A percentile compares a stretch with the other conserved stretches of the same genome.
Evolutionary conservation across 2,888 invertebrate species (phyloP).

Genomic region (Harpalus rubripes): DNA sequence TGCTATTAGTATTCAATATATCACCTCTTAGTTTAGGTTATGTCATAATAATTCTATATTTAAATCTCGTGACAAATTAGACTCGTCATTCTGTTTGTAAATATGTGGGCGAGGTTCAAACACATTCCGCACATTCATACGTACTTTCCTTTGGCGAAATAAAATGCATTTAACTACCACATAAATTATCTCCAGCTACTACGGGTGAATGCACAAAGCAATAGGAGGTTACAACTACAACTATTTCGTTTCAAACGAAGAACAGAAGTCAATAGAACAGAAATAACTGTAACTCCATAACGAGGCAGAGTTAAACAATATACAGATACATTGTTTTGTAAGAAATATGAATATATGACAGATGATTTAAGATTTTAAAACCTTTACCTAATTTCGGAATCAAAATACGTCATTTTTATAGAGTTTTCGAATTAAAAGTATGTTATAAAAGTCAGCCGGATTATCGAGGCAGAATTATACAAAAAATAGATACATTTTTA

Average conservation of each 20-base stretch:
- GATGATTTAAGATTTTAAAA: too few species aligned
- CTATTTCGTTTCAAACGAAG: not conserved
- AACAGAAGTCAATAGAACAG: too few species aligned
- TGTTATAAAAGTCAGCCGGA: too few species aligned
- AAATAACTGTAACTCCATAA: too few species aligned
- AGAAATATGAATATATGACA: too few species aligned
- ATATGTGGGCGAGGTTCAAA: conserved; percentile 1
- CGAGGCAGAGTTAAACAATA: too few species aligned
- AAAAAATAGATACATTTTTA: too few species aligned
- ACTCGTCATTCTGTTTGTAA: conserved; percentile 5
- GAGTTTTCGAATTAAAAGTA: too few species aligned
- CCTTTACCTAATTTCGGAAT: too few species aligned
- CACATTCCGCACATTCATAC: conserved; percentile 1
- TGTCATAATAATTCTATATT: conserved; percentile 3
- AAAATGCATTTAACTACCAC: conserved; percentile 2
- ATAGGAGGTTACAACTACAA: not conserved
- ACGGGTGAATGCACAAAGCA: not conserved
- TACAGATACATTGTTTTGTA: too few species aligned
- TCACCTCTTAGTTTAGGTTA: not conserved
- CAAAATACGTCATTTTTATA: too few species aligned
- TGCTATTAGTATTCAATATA: not conserved
- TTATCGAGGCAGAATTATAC: too few species aligned
- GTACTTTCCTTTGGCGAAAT: not conserved
- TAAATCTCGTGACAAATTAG: not conserved
- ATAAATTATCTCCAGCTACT: not conserved